Percentiles rank a stretch among this genome's conserved stretches.
These are phyloP conservation scores for Lasioglossum albipes DNA, from an alignment of 1,140 invertebrate species.

Conservation along the genomic window DNA sequence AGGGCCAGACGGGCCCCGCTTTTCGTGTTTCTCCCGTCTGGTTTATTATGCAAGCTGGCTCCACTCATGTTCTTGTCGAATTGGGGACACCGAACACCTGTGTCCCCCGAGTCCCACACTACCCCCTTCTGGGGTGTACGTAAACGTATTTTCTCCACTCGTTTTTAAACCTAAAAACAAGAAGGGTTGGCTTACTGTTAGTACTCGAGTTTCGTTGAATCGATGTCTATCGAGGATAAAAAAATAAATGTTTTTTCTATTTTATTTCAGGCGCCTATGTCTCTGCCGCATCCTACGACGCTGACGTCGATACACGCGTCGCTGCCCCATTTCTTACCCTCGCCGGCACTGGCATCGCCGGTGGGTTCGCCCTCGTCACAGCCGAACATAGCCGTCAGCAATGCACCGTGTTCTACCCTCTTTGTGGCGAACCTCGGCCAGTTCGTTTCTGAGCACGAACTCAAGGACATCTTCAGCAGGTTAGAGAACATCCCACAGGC, in stretches of 20 bases:
- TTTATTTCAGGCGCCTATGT: slow-evolving; percentile 83
- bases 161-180: no score
- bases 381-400: slow-evolving; percentile 82
- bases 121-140: no score
- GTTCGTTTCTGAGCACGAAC: slow-evolving; percentile 97
- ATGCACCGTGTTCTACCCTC: slow-evolving; percentile 96
- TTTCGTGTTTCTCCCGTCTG: no score
- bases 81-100: no score
- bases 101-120: no score
- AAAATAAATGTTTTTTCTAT: slow-evolving; percentile 18
- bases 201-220: no score
- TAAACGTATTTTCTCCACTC: no score
- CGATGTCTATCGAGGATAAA: slow-evolving; percentile 6
- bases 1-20: no score
- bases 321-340: slow-evolving; percentile 88
- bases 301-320: slow-evolving; percentile 90
- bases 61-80: no score
- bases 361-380: slow-evolving; percentile 90
- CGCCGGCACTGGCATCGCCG: slow-evolving; percentile 91
- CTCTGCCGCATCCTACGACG: slow-evolving; percentile 89
- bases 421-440: slow-evolving; percentile 98
- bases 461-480: slow-evolving; percentile 99
- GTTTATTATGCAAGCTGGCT: no score
- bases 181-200: no score
- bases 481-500: slow-evolving; percentile 80